phyloP scores from a whole-genome alignment of 2,113 vertebrate genomes.

The Caretta caretta region DNA sequence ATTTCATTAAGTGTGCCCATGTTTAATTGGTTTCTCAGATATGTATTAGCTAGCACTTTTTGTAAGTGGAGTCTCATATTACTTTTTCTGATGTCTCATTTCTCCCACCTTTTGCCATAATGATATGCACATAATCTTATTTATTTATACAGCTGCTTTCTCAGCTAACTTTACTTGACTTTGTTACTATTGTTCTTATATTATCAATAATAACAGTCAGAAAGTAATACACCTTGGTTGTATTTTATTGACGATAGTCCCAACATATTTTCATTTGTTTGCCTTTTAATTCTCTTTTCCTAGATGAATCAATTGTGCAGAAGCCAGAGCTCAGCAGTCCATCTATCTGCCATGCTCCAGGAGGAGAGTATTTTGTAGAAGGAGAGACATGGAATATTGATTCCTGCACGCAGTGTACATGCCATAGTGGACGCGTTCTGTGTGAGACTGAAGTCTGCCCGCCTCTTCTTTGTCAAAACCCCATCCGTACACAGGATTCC shows the following conservation, averaged over 20 bases:
- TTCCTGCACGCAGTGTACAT: slow-evolving; percentile 91
- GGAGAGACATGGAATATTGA: slow-evolving; percentile 93
- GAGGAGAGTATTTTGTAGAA: slow-evolving; percentile 91
- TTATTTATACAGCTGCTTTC: neutral
- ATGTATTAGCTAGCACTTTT: neutral
- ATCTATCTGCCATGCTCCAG: slow-evolving; percentile 89
- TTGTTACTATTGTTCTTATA: neutral
- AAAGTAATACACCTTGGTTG: neutral
- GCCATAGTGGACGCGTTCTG: slow-evolving; percentile 89
- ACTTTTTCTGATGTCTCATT: neutral
- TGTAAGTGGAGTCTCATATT: neutral
- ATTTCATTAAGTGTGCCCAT: neutral
- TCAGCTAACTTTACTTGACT: neutral
- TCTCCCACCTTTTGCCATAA: neutral
- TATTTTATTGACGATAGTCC: neutral
- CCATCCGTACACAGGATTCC: slow-evolving; percentile 89
- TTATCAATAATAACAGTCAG: neutral
- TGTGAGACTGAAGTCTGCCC: slow-evolving; percentile 94
- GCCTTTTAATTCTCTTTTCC: slow-evolving; percentile 30
- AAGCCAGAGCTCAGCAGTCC: slow-evolving; percentile 86
- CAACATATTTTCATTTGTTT: neutral
- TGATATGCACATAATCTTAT: neutral
- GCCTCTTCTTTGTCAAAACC: slow-evolving; percentile 89
- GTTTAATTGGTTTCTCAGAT: neutral
- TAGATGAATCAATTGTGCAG: slow-evolving; percentile 85